Evolutionary conservation across 2,797 vertebrate genomes (phyloP).

Genomic region (Cuculus canorus): DNA sequence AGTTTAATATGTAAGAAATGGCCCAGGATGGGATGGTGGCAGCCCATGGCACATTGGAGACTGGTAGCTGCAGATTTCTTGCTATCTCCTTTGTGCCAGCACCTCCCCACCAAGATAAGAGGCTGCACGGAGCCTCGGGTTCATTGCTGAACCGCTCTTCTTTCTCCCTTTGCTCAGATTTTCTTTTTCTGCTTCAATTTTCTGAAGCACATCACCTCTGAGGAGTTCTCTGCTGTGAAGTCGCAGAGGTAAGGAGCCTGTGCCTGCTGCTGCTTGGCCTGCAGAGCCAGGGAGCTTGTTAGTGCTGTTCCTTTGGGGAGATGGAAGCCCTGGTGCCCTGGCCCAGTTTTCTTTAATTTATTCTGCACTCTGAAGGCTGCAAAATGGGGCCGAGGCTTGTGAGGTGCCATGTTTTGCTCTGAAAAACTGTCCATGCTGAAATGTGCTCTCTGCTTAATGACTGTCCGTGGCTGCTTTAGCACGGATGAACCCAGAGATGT

Average conservation of each 20-base stretch:
- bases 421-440: conserved; percentile 50
- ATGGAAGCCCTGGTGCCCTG: conserved; percentile 58
- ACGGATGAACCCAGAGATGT: background rate
- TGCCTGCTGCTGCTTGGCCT: conserved; percentile 15
- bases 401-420: conserved; percentile 39
- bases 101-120: background rate
- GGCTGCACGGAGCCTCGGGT: background rate
- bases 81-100: background rate
- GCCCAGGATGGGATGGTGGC: background rate
- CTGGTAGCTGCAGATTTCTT: background rate
- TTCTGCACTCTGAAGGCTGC: conserved; percentile 62
- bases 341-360: conserved; percentile 73
- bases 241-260: conserved; percentile 86
- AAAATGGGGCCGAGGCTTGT: conserved; percentile 67
- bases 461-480: background rate
- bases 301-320: conserved; percentile 47
- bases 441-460: conserved; percentile 23
- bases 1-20: background rate
- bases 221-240: conserved; percentile 93
- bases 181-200: conserved; percentile 99
- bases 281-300: conserved; percentile 41
- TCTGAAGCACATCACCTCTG: conserved; percentile 99
- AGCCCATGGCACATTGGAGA: background rate
- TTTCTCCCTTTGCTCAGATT: conserved; percentile 83
- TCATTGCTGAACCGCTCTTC: conserved; percentile 20